A percentile compares a stretch with the other conserved stretches of the same genome.
These are phyloP conservation scores for Dicentrarchus labrax DNA, from an alignment of 2,113 vertebrate genomes.

Conservation along the genomic window DNA sequence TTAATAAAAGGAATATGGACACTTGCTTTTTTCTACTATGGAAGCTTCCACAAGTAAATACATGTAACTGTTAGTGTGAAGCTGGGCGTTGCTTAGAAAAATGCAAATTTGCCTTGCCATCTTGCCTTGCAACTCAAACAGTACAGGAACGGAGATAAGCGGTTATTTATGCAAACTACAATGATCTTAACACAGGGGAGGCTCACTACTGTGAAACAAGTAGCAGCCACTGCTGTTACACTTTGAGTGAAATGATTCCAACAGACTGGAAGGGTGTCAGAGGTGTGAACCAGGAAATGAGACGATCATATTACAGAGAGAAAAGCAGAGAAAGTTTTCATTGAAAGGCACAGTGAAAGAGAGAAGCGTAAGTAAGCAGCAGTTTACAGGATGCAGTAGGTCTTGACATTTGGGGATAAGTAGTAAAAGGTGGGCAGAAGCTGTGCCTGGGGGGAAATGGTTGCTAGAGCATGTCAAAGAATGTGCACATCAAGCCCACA, in stretches of 20 bases:
- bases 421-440: conserved; percentile 56
- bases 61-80: conserved; percentile 27
- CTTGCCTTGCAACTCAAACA: conserved; percentile 24
- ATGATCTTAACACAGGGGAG: conserved; percentile 10
- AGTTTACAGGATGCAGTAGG: conserved; percentile 32
- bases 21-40: background rate
- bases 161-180: conserved; percentile 50
- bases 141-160: conserved; percentile 9
- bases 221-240: background rate
- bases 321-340: background rate
- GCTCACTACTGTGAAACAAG: background rate
- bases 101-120: conserved; percentile 34
- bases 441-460: conserved; percentile 34
- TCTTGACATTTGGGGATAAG: conserved; percentile 48
- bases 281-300: conserved; percentile 38
- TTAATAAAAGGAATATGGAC: background rate
- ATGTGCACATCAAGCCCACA: conserved; percentile 81
- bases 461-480: conserved; percentile 76
- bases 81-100: conserved; percentile 8
- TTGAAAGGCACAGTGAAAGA: background rate
- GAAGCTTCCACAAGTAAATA: background rate
- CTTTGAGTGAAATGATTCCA: conserved; percentile 1
- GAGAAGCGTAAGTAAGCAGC: conserved; percentile 24
- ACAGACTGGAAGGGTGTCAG: conserved; percentile 11
- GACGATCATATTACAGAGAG: conserved; percentile 17